Percentiles rank a stretch among this genome's conserved stretches.
phyloP scores from a whole-genome alignment of 2,113 vertebrate genomes.

The Sinocyclocheilus anshuiensis region DNA sequence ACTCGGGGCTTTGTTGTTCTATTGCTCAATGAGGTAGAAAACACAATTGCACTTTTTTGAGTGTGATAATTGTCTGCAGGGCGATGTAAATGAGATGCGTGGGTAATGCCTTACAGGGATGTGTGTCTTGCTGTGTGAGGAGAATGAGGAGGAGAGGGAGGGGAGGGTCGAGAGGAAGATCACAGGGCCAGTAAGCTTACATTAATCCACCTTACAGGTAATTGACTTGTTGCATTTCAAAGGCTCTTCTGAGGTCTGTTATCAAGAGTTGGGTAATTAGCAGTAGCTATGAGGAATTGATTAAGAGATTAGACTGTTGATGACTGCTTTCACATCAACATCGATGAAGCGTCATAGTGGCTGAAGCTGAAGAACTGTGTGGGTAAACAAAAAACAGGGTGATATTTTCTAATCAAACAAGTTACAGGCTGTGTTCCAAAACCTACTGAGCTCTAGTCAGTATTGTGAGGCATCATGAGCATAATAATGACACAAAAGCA shows the following conservation, averaged over 20 bases:
- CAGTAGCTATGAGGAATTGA: slow-evolving; percentile 56
- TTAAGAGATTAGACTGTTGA: slow-evolving; percentile 51
- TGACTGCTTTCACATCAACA: slow-evolving; percentile 28
- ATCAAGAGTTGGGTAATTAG: slow-evolving; percentile 59
- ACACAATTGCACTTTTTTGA: slow-evolving; percentile 78
- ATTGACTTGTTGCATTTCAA: slow-evolving; percentile 64
- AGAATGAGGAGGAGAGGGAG: slow-evolving; percentile 65
- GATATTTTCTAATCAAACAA: neutral
- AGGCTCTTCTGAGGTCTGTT: slow-evolving; percentile 55
- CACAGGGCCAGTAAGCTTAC: slow-evolving; percentile 63
- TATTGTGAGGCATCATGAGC: neutral
- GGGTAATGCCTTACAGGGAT: slow-evolving; percentile 73
- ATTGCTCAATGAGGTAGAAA: slow-evolving; percentile 83
- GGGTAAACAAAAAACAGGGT: neutral
- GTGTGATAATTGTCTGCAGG: slow-evolving; percentile 79
- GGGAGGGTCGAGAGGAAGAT: slow-evolving; percentile 68
- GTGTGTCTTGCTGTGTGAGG: slow-evolving; percentile 74
- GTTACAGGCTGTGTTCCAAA: neutral
- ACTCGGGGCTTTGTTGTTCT: slow-evolving; percentile 63
- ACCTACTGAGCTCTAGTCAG: neutral
- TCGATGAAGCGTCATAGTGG: neutral
- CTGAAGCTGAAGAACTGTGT: slow-evolving; percentile 3
- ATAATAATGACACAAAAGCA: too few species aligned
- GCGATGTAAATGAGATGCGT: slow-evolving; percentile 78
- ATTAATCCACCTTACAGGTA: slow-evolving; percentile 61